Evolutionary conservation across 2,113 vertebrate species (phyloP).

Genomic region (Ondatra zibethicus): DNA sequence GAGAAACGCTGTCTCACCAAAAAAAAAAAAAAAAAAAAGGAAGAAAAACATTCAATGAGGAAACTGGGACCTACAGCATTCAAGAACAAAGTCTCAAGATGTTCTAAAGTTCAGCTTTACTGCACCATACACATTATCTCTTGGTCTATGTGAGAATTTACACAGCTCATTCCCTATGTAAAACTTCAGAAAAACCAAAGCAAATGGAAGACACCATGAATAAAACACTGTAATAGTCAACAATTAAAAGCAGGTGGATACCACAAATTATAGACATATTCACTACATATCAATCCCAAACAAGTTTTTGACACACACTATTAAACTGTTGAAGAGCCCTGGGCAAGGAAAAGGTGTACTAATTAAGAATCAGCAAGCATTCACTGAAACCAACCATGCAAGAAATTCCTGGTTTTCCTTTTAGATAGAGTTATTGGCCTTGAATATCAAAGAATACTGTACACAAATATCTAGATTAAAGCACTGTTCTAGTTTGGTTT

Average conservation of each 20-base stretch:
- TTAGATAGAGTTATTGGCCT: conserved; percentile 39
- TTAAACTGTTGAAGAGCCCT: conserved; percentile 24
- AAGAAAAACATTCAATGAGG: conserved; percentile 42
- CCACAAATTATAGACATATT: conserved; percentile 46
- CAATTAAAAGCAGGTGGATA: not conserved
- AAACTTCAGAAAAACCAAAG: conserved; percentile 44
- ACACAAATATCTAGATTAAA: conserved; percentile 25
- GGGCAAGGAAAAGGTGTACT: not conserved
- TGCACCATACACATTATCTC: conserved; percentile 18
- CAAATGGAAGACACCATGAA: not conserved
- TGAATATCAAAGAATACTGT: conserved; percentile 49
- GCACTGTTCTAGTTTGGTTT: not conserved
- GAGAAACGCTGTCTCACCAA: too few relatives aligned
- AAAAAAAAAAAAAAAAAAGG: too few relatives aligned
- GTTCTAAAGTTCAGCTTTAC: conserved; percentile 59
- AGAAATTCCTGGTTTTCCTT: conserved; percentile 57
- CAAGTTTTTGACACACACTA: conserved; percentile 53
- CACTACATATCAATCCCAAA: conserved; percentile 45
- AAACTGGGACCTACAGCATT: conserved; percentile 51
- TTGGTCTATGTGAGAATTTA: conserved; percentile 5
- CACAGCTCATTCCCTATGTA: conserved; percentile 22
- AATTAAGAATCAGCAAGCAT: conserved; percentile 44
- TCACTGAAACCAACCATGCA: conserved; percentile 47
- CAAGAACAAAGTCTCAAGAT: conserved; percentile 46
- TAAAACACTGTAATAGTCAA: conserved; percentile 40